phyloP scores from a whole-genome alignment of 2,888 invertebrate genomes.

The Hyles lineata region DNA sequence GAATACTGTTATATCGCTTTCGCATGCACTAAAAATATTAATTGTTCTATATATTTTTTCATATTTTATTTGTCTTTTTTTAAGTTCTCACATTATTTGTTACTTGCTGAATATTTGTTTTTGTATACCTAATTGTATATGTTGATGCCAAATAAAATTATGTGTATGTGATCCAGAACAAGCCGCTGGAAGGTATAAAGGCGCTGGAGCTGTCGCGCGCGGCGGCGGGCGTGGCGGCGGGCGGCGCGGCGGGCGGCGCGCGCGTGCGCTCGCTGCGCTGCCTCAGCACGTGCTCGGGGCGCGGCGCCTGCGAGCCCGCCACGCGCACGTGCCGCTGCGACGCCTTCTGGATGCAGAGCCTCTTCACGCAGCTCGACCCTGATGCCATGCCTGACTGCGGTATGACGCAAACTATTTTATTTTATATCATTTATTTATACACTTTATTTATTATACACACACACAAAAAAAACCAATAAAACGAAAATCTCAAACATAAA shows the following conservation, averaged over 20 bases:
- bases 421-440: too few species aligned
- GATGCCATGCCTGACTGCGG: slow-evolving; percentile 94
- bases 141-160: too few species aligned
- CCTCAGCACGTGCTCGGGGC: slow-evolving; percentile 96
- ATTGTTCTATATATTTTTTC: too few species aligned
- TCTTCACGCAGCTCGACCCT: slow-evolving; percentile 90
- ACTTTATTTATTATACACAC: too few species aligned
- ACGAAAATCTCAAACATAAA: too few species aligned
- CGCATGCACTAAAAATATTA: too few species aligned
- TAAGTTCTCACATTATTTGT: too few species aligned
- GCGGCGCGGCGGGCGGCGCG: slow-evolving; percentile 62
- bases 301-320: slow-evolving; percentile 94
- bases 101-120: too few species aligned
- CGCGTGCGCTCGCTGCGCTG: slow-evolving; percentile 93
- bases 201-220: slow-evolving; percentile 48
- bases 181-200: slow-evolving; percentile 58
- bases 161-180: slow-evolving; percentile 53
- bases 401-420: slow-evolving; percentile 64
- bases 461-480: too few species aligned
- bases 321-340: slow-evolving; percentile 95
- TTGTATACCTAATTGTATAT: too few species aligned
- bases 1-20: too few species aligned
- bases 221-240: slow-evolving; percentile 46
- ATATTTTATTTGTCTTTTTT: too few species aligned
- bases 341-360: slow-evolving; percentile 98